Conservation (phyloP, 2,113 vertebrate genomes). For the Nettapus auritus region DNA sequence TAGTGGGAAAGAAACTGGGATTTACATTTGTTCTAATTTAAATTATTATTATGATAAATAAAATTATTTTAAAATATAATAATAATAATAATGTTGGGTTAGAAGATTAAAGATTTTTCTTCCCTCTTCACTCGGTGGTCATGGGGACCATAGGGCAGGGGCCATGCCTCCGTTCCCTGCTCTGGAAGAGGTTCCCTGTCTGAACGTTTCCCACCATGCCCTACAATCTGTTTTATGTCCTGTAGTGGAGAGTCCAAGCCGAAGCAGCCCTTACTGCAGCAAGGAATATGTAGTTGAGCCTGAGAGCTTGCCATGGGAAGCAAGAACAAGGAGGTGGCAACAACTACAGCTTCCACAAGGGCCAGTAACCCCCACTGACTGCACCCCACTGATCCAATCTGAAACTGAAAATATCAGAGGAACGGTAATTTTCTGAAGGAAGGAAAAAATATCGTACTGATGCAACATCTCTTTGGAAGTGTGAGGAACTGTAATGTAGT, state of each 20-base stretch:
- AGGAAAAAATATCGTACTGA: not conserved
- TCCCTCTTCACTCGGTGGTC: not conserved
- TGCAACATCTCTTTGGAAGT: not conserved
- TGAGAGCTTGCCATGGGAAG: not conserved
- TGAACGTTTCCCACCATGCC: not conserved
- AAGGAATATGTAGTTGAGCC: fast-evolving
- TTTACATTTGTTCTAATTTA: not conserved
- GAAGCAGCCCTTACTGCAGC: not conserved
- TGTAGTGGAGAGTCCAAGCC: too few relatives aligned
- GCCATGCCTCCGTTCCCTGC: not conserved
- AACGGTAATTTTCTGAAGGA: not conserved
- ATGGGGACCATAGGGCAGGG: fast-evolving
- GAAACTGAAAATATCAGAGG: not conserved
- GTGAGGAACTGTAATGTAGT: not conserved
- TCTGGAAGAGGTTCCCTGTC: not conserved
- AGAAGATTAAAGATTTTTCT: not conserved
- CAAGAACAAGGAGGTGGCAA: not conserved
- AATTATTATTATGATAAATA: not conserved
- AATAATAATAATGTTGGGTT: not conserved
- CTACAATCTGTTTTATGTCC: not conserved
- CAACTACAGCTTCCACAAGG: not conserved
- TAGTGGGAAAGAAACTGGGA: not conserved
- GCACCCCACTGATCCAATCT: not conserved
- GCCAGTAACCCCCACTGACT: fast-evolving
- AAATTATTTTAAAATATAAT: not conserved